Percentiles rank a stretch among this genome's conserved stretches.
Conservation (phyloP, 2,888 invertebrate genomes). For the Listrodromus nycthemerus region DNA sequence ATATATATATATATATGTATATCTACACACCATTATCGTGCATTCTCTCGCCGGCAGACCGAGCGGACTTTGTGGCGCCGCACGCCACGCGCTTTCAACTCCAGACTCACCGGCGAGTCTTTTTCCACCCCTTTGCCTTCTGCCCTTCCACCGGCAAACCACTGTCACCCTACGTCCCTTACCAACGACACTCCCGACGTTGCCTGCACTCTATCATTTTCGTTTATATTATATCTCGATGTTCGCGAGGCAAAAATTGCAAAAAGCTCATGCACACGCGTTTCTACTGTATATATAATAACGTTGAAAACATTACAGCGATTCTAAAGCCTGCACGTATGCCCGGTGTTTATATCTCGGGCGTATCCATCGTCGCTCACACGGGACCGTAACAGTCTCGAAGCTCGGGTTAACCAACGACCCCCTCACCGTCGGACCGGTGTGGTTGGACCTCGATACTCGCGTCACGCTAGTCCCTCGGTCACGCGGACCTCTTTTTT, state of each 20-base stretch:
- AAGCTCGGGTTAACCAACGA: constrained; percentile 3
- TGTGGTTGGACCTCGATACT: not conserved
- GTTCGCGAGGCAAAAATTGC: not conserved
- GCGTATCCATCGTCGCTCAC: constrained; percentile 5
- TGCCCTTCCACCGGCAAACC: constrained; percentile 33
- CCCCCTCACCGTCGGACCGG: not conserved
- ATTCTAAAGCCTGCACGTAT: not conserved
- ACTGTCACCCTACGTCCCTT: constrained; percentile 15
- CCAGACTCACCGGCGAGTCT: constrained; percentile 77
- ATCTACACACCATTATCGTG: constrained; percentile 47
- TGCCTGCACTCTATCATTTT: constrained; percentile 67
- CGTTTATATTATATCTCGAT: constrained; percentile 24
- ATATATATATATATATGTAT: not conserved
- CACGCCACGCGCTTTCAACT: constrained; percentile 74
- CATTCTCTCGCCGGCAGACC: constrained; percentile 53
- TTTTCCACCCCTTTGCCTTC: constrained; percentile 57
- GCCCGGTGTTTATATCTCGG: not conserved
- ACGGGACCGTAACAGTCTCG: not conserved
- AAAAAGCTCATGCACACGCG: constrained; percentile 8
- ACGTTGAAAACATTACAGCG: not conserved
- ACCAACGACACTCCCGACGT: constrained; percentile 42
- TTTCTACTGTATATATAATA: not conserved
- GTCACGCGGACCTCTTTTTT: not conserved
- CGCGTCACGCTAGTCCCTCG: constrained; percentile 5
- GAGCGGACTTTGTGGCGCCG: constrained; percentile 77